A percentile compares a stretch with the other conserved stretches of the same genome.
Conservation (phyloP, 1,140 invertebrate species). For the Drosophila arawakana region DNA sequence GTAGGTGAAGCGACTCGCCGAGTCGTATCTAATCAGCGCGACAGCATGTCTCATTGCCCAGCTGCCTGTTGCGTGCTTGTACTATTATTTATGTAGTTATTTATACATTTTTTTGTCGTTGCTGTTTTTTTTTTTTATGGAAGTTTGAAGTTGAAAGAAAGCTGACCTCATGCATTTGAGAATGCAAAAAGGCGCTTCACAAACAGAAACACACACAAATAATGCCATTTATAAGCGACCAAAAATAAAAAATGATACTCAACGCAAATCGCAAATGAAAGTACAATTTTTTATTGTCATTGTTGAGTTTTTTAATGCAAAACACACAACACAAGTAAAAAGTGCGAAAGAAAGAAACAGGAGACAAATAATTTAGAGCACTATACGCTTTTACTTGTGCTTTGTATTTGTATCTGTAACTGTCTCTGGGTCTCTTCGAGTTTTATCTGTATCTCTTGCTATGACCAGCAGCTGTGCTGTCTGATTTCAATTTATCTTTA, state of each 20-base stretch:
- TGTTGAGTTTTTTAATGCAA: constrained; percentile 57
- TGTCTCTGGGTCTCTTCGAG: constrained; percentile 7
- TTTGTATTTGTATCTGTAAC: constrained; percentile 29
- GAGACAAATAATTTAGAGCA: constrained; percentile 61
- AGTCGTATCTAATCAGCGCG: constrained; percentile 75
- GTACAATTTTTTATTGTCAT: constrained; percentile 68
- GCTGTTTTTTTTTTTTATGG: constrained; percentile 31
- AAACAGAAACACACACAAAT: constrained; percentile 9
- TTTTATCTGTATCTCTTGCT: constrained; percentile 32
- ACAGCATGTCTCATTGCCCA: constrained; percentile 69
- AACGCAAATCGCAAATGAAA: constrained; percentile 60
- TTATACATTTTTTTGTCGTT: constrained; percentile 51
- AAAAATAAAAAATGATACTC: constrained; percentile 44
- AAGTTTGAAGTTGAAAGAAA: constrained; percentile 56
- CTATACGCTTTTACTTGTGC: constrained; percentile 62
- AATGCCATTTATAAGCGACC: constrained; percentile 46
- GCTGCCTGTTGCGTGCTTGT: constrained; percentile 63
- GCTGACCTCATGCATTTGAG: constrained; percentile 68
- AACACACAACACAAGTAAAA: constrained; percentile 28
- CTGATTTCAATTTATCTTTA: constrained; percentile 76
- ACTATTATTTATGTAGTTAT: constrained; percentile 61
- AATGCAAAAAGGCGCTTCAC: constrained; percentile 26
- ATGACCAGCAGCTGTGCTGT: constrained; percentile 49
- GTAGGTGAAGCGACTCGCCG: constrained; percentile 2
- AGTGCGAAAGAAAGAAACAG: constrained; percentile 20